Base-by-base conservation (phyloP, 1,140 invertebrate genomes). In the Fopius arisanus region DNA sequence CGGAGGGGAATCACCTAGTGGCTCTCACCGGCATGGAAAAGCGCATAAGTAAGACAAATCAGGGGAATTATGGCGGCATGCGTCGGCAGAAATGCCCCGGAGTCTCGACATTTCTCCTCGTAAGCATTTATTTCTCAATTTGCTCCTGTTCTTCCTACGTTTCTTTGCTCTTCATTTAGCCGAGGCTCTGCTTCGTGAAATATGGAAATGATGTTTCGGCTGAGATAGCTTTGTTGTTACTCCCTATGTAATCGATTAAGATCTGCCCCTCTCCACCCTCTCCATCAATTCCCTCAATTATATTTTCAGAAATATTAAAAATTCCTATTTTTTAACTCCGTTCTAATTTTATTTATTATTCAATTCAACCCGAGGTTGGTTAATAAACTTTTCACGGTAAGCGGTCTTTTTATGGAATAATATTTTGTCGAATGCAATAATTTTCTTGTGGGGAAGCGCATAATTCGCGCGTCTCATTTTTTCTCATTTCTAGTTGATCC, bases 71-170 rank as follows among this genome's bases (percentile, higher is more conserved):
- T 73, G 33, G 72, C 29, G 66, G 72, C 51, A 73, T 68, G 37
- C 66, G 51, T 67, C 31, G n/a, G 72, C 43, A 68, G 9, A 62
- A 73, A 73, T 73, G 33, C 48, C 65, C 41, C 3, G 51, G 66
- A 68, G 66, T 68, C 65, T 62, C 66, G 66, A 68, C 65, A 73
- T 73, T 65, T 73, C 51, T 62, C 51, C 65, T 68, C 43, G 66
- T 73, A 68, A 73, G 66, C 72, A 68, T 68, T 69, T 73, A 73
- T 73, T 62, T 21, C 65, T 68, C 67, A 67, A 73, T 73, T 73
- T 73, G 43, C 66, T 29, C 26, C 40, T 54, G 14, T 33, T 23
- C 12, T 6, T 37, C 26, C 40, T 28, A 40, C 66, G 16, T 40
- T 28, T 59, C 51, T 51, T n/a, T 43, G 31, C 19, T 48, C 59